These are phyloP conservation scores for Melanerpes formicivorus DNA, from an alignment of 2,113 vertebrate species.

Conservation along the genomic window DNA sequence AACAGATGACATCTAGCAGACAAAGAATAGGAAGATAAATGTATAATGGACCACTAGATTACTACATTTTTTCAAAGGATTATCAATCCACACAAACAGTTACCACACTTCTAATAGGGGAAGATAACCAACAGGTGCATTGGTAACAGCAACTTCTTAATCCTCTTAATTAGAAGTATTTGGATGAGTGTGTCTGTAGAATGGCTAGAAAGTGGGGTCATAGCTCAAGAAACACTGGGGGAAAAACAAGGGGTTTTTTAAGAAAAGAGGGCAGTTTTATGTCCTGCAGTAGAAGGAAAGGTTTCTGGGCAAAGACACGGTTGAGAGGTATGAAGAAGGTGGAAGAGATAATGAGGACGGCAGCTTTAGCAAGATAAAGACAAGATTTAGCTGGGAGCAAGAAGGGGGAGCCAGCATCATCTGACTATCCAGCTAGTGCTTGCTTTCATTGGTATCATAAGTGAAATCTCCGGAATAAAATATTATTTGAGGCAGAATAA, in stretches of 20 bases:
- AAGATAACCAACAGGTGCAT: background rate
- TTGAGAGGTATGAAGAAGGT: background rate
- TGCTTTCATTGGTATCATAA: background rate
- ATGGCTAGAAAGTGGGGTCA: background rate
- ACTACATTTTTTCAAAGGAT: background rate
- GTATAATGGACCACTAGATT: background rate
- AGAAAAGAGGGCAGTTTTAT: background rate
- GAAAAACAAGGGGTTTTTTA: background rate
- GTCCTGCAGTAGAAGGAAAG: background rate
- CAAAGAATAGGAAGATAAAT: background rate
- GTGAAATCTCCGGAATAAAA: constrained; percentile 20
- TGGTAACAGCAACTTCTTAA: background rate
- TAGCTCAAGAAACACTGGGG: background rate
- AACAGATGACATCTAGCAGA: background rate
- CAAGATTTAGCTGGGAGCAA: background rate
- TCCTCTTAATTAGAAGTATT: background rate
- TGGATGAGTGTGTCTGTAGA: background rate
- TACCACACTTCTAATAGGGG: background rate
- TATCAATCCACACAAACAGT: background rate
- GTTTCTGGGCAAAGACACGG: background rate
- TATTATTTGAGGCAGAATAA: background rate
- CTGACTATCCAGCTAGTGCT: background rate
- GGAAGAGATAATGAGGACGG: background rate
- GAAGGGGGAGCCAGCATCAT: background rate
- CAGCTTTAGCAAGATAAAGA: background rate